Percentiles rank a stretch among this genome's conserved stretches.
phyloP scores from a whole-genome alignment of 2,888 invertebrate genomes.

The Drosophila subquinaria region DNA sequence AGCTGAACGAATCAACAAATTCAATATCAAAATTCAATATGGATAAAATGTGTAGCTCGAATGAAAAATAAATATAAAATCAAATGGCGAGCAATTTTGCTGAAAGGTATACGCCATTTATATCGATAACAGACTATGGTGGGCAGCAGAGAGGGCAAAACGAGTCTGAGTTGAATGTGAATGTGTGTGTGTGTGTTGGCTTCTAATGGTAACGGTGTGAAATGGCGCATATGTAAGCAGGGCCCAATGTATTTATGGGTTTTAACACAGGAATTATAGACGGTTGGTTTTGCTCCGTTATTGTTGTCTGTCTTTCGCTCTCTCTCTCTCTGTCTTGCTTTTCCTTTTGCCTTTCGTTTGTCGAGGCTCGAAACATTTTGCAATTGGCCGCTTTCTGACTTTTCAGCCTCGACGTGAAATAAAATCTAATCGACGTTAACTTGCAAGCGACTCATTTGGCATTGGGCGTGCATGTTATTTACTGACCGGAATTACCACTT shows the following conservation, averaged over 20 bases:
- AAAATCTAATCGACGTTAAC: constrained; percentile 70
- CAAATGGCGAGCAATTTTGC: constrained; percentile 70
- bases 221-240: constrained; percentile 81
- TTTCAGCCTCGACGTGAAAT: constrained; percentile 61
- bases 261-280: constrained; percentile 80
- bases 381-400: constrained; percentile 50
- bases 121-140: constrained; percentile 64
- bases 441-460: constrained; percentile 32
- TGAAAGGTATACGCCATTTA: constrained; percentile 68
- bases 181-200: constrained; percentile 37
- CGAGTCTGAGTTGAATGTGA: constrained; percentile 12
- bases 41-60: constrained; percentile 12
- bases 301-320: constrained; percentile 47
- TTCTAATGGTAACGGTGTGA: constrained; percentile 76
- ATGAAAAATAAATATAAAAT: constrained; percentile 56
- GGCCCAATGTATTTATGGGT: constrained; percentile 74
- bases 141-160: neutral
- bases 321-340: neutral
- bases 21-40: constrained; percentile 12
- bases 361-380: constrained; percentile 21
- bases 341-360: constrained; percentile 3
- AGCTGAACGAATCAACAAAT: neutral
- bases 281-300: constrained; percentile 66
- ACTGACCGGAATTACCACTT: constrained; percentile 81
- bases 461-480: constrained; percentile 71